Evolutionary conservation across 2,797 vertebrate genomes (phyloP).

Genomic region (Dermochelys coriacea): DNA sequence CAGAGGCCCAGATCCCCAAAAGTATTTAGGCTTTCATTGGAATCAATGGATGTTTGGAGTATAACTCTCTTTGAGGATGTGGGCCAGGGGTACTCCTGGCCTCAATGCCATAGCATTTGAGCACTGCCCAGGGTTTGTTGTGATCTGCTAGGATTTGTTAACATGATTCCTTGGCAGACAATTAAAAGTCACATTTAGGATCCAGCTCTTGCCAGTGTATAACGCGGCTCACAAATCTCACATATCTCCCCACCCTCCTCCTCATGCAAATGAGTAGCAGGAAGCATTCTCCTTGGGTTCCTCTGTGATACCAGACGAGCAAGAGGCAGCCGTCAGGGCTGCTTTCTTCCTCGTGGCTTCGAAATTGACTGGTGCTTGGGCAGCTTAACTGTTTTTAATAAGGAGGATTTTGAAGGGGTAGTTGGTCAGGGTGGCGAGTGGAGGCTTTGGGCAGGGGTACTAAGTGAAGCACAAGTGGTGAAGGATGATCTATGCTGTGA

Average conservation of each 20-base stretch:
- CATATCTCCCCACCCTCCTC: neutral
- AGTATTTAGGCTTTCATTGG: too few species aligned
- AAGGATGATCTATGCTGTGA: conserved; percentile 85
- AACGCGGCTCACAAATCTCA: neutral
- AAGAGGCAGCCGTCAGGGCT: neutral
- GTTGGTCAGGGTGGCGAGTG: conserved; percentile 85
- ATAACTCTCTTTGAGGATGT: too few species aligned
- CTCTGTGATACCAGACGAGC: neutral
- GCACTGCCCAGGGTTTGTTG: accelerated
- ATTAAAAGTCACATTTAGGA: accelerated
- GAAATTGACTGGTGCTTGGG: neutral
- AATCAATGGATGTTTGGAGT: too few species aligned
- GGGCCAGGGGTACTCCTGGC: too few species aligned
- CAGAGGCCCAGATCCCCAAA: accelerated
- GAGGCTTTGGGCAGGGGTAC: conserved; percentile 87
- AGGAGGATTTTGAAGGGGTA: conserved; percentile 87
- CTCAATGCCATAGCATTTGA: neutral
- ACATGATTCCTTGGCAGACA: accelerated
- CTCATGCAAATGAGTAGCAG: neutral
- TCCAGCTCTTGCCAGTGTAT: conserved; percentile 23
- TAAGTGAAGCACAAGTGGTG: conserved; percentile 85
- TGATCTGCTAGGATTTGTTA: neutral
- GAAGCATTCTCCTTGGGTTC: neutral
- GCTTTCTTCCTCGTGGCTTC: conserved; percentile 27
- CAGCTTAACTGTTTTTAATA: conserved; percentile 80